Evolutionary conservation across 2,888 invertebrate species (phyloP).

Genomic region (Melitaea athalia): DNA sequence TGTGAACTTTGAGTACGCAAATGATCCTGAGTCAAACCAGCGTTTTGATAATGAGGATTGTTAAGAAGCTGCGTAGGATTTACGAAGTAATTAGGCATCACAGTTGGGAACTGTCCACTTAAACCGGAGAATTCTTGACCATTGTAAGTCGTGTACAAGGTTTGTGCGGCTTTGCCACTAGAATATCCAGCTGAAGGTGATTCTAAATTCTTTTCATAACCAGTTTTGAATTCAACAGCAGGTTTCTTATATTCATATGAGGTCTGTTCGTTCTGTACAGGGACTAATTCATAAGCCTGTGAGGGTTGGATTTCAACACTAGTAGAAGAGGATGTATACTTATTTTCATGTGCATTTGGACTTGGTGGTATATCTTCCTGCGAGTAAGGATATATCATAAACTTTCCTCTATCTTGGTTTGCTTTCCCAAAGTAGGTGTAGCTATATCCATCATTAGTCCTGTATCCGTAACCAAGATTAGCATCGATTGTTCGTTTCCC

Average conservation of each 20-base stretch:
- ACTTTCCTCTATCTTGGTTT: slow-evolving; percentile 76
- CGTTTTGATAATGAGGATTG: slow-evolving; percentile 75
- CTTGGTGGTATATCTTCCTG: slow-evolving; percentile 83
- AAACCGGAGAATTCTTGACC: slow-evolving; percentile 72
- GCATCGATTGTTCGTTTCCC: slow-evolving; percentile 88
- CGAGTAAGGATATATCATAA: slow-evolving; percentile 87
- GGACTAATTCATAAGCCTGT: slow-evolving; percentile 77
- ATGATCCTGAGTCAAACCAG: slow-evolving; percentile 75
- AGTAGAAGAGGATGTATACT: slow-evolving; percentile 49
- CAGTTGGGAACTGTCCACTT: slow-evolving; percentile 72
- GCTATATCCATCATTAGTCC: slow-evolving; percentile 77
- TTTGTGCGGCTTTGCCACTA: slow-evolving; percentile 55
- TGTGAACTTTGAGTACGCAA: slow-evolving; percentile 66
- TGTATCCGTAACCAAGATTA: slow-evolving; percentile 86
- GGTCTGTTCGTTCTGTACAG: slow-evolving; percentile 61
- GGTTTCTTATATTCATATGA: slow-evolving; percentile 65
- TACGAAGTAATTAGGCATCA: slow-evolving; percentile 76
- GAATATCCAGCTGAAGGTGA: slow-evolving; percentile 40
- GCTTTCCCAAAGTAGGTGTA: slow-evolving; percentile 77
- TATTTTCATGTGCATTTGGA: slow-evolving; percentile 32
- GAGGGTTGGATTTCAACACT: slow-evolving; percentile 83
- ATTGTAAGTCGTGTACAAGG: slow-evolving; percentile 75
- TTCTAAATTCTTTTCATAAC: slow-evolving; percentile 54
- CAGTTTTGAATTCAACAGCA: slow-evolving; percentile 54
- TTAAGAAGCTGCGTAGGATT: slow-evolving; percentile 70